These are phyloP conservation scores for Enteromius anoplus DNA, from an alignment of 2,797 vertebrate species.

Conservation along the genomic window DNA sequence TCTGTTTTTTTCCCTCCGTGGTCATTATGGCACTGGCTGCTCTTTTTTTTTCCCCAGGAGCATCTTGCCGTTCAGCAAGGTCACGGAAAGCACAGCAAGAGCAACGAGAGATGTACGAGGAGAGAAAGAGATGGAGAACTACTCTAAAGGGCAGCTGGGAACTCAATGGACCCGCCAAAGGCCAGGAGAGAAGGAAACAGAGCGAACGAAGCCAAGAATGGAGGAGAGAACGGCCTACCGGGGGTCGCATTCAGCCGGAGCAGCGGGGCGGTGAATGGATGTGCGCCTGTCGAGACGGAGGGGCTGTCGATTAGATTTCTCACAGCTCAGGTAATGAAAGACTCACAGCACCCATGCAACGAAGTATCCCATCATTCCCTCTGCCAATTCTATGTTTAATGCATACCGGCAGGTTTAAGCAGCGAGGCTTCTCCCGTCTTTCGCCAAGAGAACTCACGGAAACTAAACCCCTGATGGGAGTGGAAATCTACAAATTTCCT, in stretches of 20 bases:
- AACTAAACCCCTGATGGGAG: constrained; percentile 4
- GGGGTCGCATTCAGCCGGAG: neutral
- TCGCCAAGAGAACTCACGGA: neutral
- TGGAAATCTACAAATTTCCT: neutral
- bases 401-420: constrained; percentile 44
- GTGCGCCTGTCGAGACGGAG: constrained; percentile 12
- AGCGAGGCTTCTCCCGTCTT: constrained; percentile 37
- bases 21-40: constrained; percentile 34
- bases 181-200: constrained; percentile 24
- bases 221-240: neutral
- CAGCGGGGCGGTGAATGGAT: constrained; percentile 25
- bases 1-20: neutral
- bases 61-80: constrained; percentile 46
- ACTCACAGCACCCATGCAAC: constrained; percentile 34
- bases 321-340: constrained; percentile 38
- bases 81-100: constrained; percentile 34
- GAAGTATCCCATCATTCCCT: constrained; percentile 10
- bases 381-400: constrained; percentile 54
- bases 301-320: constrained; percentile 30
- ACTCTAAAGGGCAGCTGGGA: constrained; percentile 24
- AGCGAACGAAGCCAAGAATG: neutral
- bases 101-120: neutral
- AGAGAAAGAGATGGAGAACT: constrained; percentile 21
- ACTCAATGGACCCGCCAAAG: constrained; percentile 44
- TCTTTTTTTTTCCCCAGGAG: constrained; percentile 32